Base-by-base conservation (phyloP, 2,888 invertebrate genomes). In the Parapristionchus giblindavisi region DNA sequence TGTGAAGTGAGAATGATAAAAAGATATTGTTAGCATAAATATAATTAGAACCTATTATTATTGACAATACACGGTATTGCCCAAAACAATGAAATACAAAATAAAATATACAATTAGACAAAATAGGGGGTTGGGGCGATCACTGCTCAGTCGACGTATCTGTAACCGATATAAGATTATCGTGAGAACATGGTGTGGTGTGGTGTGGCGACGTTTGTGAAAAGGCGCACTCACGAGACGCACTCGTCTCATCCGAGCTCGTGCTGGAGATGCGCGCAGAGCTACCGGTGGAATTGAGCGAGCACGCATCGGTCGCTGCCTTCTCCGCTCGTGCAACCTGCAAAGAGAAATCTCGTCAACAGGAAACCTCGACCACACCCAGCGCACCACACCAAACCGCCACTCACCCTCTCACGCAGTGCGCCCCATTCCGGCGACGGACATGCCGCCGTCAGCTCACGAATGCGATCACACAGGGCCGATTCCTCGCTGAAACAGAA, bases 281-380 rank as follows among this genome's bases (percentile, higher is more conserved):
- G 29, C 60, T 72, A 51, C 60, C 60, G n/a, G 60, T 32, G 21
- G 72, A 72, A 43, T 58, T 72, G 72, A 72, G 72, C 38, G 72
- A 72, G 51, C 72, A 72, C 24, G 72, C 72, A 51, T 72, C 72
- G 2, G 48, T 60, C 34, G 72, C 60, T 24, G 43, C 60, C n/a
- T 32, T 32, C 48, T 72, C 72, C 29, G 72, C 72, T 14, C 58
- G 72, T 1, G 60, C 43, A 11, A 72, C 51, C 72, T 72, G 48
- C n/a, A 60, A 8, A 34, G 40, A 27, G 24, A 61, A 29, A 56
- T 21, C 56, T 29, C 21, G 2, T 29, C 4, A 2, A 21, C 14
- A 27, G 29, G 29, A 29, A 43, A 43, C 43, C 43, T 43, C 43
- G 43, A 8, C 8, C 11, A 29, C 63, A 43, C 63, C 21, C 27